Evolutionary conservation across 2,888 invertebrate species (phyloP).

Genomic region (Megastigmus dorsalis): DNA sequence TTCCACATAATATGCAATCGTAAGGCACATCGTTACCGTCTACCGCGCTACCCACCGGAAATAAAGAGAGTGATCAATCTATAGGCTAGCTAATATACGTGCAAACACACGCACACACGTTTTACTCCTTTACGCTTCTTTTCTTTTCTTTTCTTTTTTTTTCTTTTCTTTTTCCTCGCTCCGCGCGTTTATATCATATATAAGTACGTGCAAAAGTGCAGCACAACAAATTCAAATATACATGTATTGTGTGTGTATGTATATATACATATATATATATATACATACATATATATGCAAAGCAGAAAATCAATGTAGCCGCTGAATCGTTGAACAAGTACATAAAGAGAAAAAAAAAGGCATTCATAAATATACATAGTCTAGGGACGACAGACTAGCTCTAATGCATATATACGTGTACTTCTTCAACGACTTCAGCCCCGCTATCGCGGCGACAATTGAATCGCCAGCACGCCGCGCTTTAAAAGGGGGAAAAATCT

Average conservation of each 20-base stretch:
- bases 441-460: not conserved
- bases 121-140: no score
- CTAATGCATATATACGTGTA: not conserved
- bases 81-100: no score
- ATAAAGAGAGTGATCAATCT: no score
- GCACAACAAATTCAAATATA: not conserved
- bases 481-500: conserved; percentile 33
- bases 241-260: not conserved
- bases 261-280: not conserved
- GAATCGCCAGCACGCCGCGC: no score
- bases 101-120: no score
- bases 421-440: conserved; percentile 1
- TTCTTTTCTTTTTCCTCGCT: no score
- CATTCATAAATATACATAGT: conserved; percentile 10
- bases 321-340: conserved; percentile 28
- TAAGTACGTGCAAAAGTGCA: no score
- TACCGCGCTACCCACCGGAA: no score
- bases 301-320: conserved; percentile 34
- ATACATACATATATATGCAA: not conserved
- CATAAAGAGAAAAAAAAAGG: conserved; percentile 18
- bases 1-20: conserved; percentile 8
- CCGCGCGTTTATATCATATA: no score
- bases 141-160: no score
- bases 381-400: not conserved
- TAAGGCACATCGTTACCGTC: not conserved